Evolutionary conservation across 2,113 vertebrate species (phyloP), one percentile per base, ranked within the genome.

Genomic region (Macquaria ambigua): DNA sequence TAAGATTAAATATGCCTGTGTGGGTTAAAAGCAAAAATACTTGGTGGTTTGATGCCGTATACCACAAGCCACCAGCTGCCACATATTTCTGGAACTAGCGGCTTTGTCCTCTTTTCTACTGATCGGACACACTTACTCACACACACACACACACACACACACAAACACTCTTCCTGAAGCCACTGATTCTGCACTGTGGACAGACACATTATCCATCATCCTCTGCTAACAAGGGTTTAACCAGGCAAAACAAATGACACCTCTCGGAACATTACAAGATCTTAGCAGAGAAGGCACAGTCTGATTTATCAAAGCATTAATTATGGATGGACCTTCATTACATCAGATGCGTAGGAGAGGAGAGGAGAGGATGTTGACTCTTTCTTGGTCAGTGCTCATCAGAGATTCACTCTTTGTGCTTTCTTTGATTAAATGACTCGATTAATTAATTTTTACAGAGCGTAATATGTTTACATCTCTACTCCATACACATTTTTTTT

Each of bases 241-340:
- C 68, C 34, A 69, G 58, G 59, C 70, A 87, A 89, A 87, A 89
- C 84, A 90, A 92, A 91, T 46, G 41, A 74, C 70, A 80, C 70
- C 73, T 77, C 71, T 73, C 62, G 73, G 83, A 87, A 83, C 66
- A 92, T 83, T 81, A 89, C 73, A 74, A 78, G 81, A 86, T 86
- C 59, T 76, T 53, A 62, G 41, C 81, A 79, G 85, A 81, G 77
- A 62, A 53, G n/a, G 0, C 76, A 74, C 52, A 41, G 48, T 84
- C 62, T 74, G 58, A 87, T 88, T 87, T 79, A 89, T 76, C 74
- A 74, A 69, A 82, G 48, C 87, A 81, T 91, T 83, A 78, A 89
- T 88, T 81, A 90, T 89, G 39, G 37, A 87, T 84, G 61, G 56
- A n/a, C 0, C 20, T 53, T 82, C 59, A 87, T 85, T 74, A 77